Evolutionary conservation across 1,140 invertebrate genomes (phyloP), one percentile per base, ranked within the genome.

Genomic region (Cylas formicarius): DNA sequence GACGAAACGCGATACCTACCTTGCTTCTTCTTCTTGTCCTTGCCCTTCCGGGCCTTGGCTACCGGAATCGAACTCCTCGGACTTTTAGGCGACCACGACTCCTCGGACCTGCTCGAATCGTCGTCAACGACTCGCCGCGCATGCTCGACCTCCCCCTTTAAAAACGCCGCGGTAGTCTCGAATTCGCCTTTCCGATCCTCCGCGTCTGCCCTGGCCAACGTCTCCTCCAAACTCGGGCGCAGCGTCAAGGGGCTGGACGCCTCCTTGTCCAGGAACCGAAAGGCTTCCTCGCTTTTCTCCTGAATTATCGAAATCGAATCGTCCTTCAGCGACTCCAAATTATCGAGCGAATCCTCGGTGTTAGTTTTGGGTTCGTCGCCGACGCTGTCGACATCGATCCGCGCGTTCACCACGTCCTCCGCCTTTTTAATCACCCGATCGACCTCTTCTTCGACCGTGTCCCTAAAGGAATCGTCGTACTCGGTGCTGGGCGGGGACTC

Each of bases 201-300:
- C 13, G 38, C 9, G n/a, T 13, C 18, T 9, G n/a, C 18, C 8
- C 9, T 43, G 9, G 4, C 2, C 32, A 44, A 38, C 11, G n/a
- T 33, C n/a, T n/a, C n/a, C 9, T 10, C 27, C 11, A 22, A 33
- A 9, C 9, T 9, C 26, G 27, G 38, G 11, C 4, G 58, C 9
- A 27, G 13, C n/a, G n/a, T n/a, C 1, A 44, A 14, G 3, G 46
- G 63, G 38, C 56, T 61, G 5, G 60, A 61, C 9, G 48, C 50
- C 46, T 66, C 63, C 11, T 61, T 56, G 49, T 66, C 63, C 27
- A 66, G 52, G 39, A 65, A 65, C 44, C 40, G 60, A 33, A 66
- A 65, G 6, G 60, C 63, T 52, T 66, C 62, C 22, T 64, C 61
- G 32, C 58, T 63, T 29, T 61, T 65, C 40, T 56, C 51, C 44